Evolutionary conservation across 1,140 invertebrate genomes (phyloP).

Genomic region (Heliconius hermathena): DNA sequence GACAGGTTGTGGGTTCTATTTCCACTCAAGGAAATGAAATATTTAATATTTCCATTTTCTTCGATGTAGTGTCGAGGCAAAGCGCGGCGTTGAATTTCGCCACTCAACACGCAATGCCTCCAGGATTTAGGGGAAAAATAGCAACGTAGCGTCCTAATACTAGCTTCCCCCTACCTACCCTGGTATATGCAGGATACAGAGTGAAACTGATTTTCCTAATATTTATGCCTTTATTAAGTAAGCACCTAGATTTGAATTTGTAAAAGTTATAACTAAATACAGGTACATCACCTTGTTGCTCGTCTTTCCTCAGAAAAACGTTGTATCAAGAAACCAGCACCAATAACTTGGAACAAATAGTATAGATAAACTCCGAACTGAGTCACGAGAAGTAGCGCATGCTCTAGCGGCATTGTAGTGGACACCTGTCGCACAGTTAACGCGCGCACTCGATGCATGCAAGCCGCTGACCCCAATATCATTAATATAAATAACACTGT

Average conservation of each 20-base stretch:
- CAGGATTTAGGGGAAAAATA: no score
- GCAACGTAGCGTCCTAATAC: no score
- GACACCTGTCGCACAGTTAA: slow-evolving; percentile 59
- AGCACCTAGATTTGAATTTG: background rate
- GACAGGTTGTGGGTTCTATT: no score
- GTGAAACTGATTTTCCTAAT: no score
- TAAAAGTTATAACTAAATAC: background rate
- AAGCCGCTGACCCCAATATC: slow-evolving; percentile 81
- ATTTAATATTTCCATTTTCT: no score
- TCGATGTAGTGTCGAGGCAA: no score
- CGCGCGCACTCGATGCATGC: slow-evolving; percentile 78
- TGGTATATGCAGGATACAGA: no score
- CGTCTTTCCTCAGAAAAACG: slow-evolving; percentile 58
- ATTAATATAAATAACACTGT: slow-evolving; percentile 83
- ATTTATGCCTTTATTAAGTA: background rate
- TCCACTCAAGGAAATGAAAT: no score
- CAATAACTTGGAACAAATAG: slow-evolving; percentile 86
- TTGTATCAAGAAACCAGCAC: slow-evolving; percentile 74
- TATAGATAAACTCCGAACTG: slow-evolving; percentile 87
- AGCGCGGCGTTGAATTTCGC: no score
- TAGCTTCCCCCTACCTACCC: no score
- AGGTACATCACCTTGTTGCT: slow-evolving; percentile 58
- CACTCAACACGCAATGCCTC: no score
- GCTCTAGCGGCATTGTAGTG: slow-evolving; percentile 84
- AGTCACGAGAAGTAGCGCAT: slow-evolving; percentile 85